A percentile compares a stretch with the other conserved stretches of the same genome.
These are phyloP conservation scores for Phaethon lepturus DNA, from an alignment of 2,113 vertebrate species.

Conservation along the genomic window DNA sequence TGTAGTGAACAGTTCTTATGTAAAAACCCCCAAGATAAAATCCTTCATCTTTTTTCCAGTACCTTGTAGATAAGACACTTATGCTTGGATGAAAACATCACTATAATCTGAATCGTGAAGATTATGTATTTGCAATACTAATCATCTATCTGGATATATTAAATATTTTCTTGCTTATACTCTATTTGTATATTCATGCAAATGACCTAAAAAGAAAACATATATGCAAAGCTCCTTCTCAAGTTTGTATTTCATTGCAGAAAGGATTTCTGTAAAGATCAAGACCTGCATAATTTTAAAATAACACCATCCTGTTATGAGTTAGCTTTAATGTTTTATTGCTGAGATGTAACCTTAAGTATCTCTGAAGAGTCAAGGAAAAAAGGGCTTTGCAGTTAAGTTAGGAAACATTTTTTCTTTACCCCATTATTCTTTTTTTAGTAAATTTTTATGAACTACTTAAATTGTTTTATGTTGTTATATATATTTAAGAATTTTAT, in stretches of 20 bases:
- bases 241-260: not conserved
- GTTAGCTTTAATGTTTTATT: not conserved
- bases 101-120: conserved; percentile 75
- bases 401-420: not conserved
- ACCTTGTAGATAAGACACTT: conserved; percentile 81
- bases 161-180: conserved; percentile 79
- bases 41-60: conserved; percentile 43
- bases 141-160: conserved; percentile 85
- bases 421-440: not conserved
- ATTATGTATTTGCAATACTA: conserved; percentile 83
- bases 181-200: conserved; percentile 71
- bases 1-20: not conserved
- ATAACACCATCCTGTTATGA: not conserved
- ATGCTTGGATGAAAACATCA: conserved; percentile 80
- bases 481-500: not conserved
- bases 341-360: not conserved
- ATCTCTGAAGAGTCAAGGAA: not conserved
- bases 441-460: not conserved
- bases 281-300: not conserved
- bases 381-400: not conserved
- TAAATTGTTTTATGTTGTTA: not conserved
- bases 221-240: not conserved
- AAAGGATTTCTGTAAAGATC: not conserved
- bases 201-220: not conserved
- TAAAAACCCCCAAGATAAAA: not conserved